Evolutionary conservation across 2,113 vertebrate species (phyloP).

Genomic region (Galeopterus variegatus): DNA sequence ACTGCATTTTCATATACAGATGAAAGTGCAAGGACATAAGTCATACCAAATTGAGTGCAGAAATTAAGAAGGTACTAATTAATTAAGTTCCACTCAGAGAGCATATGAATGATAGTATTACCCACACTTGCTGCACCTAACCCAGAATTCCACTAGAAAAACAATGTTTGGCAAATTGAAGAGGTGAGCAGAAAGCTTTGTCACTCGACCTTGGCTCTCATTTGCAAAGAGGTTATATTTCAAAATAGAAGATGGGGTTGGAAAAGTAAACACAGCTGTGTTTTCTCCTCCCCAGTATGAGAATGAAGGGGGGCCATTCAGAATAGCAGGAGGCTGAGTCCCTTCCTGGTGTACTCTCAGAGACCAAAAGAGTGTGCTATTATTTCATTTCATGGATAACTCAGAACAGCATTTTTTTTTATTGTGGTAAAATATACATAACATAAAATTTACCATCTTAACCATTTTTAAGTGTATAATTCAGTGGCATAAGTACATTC

Average conservation of each 20-base stretch:
- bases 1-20: not conserved
- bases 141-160: constrained; percentile 52
- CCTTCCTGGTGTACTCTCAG: not conserved
- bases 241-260: constrained; percentile 78
- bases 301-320: constrained; percentile 53
- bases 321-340: constrained; percentile 24
- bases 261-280: constrained; percentile 85
- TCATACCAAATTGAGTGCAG: not conserved
- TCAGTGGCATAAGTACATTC: not conserved
- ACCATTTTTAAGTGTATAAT: not conserved
- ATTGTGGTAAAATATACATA: not conserved
- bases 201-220: constrained; percentile 71
- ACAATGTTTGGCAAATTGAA: constrained; percentile 54
- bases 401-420: not conserved
- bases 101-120: not conserved
- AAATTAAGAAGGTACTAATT: not conserved
- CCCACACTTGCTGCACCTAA: not conserved
- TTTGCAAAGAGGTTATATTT: constrained; percentile 76
- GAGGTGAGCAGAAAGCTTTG: constrained; percentile 68
- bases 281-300: constrained; percentile 50
- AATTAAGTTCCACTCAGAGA: constrained; percentile 34
- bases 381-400: not conserved
- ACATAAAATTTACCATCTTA: not conserved
- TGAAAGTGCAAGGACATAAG: constrained; percentile 3
- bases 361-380: not conserved